Base-by-base conservation (phyloP, 2,888 invertebrate genomes). In the Ganaspis brasiliensis region DNA sequence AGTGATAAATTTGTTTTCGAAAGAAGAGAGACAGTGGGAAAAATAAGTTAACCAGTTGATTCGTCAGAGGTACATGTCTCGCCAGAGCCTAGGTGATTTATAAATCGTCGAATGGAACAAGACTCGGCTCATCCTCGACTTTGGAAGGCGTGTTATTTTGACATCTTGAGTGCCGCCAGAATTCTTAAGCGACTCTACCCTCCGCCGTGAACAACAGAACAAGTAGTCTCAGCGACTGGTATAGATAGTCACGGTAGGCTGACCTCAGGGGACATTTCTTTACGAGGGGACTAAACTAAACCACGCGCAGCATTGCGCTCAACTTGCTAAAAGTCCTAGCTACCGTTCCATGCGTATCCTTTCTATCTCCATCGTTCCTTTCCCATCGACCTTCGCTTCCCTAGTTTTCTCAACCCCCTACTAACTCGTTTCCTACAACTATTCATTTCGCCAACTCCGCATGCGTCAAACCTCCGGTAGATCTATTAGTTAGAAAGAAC, bases 191-290 rank as follows among this genome's bases (percentile, higher is more conserved):
- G 49, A 5, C 31, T 31, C 31, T 31, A 45, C 52, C 55, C 71
- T 71, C 55, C 19, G 5, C 40, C 63, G 40, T n/a, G 40, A 45
- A 24, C 45, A 37, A 40, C 81, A 82, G 74, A 79, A 83, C 81
- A 83, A 82, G 82, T 75, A 86, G 86, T 81, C 84, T 82, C 83
- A 79, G 83, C 83, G 84, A 87, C 85, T 87, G 87, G 86, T 87
- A n/a, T n/a, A 87, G 87, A 86, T 85, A 87, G 87, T 84, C 86
- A 86, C 85, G 85, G 83, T 83, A 85, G 83, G 83, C 86, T 87
- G 85, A 86, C 86, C 87, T 86, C 87, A 79, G 83, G 86, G 84
- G 87, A 87, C 87, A 87, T 83, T 82, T 77, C 83, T 83, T 84
- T 82, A 83, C 80, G 83, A 80, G 83, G 80, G 74, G 56, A 56